phyloP scores from a whole-genome alignment of 2,113 vertebrate species.

The Vanacampus margaritifer region DNA sequence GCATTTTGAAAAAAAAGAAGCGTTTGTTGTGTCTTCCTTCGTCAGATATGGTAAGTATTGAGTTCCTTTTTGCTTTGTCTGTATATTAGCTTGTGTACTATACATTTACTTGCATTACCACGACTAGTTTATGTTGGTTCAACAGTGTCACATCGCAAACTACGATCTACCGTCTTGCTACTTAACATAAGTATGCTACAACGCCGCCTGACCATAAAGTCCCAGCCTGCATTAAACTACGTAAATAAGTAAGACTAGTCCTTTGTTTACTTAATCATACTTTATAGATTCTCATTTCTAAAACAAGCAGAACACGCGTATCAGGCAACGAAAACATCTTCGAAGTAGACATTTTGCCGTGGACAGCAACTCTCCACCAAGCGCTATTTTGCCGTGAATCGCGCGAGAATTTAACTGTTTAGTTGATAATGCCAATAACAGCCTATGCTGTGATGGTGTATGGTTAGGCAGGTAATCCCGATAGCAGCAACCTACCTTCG shows the following conservation, averaged over 20 bases:
- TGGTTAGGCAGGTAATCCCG: no score
- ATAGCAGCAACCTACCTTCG: no score
- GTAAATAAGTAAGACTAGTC: neutral
- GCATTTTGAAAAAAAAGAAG: conserved; percentile 59
- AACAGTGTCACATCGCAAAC: neutral
- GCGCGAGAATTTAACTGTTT: no score
- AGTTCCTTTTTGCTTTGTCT: rapidly evolving
- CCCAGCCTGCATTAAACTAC: neutral
- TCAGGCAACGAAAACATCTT: neutral
- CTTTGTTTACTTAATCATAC: neutral
- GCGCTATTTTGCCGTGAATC: no score
- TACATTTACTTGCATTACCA: neutral
- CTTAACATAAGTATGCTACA: neutral
- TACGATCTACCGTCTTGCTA: neutral
- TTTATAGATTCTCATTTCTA: neutral
- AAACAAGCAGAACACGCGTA: neutral
- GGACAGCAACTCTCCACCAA: no score
- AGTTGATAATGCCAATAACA: no score
- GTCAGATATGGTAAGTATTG: conserved; percentile 45
- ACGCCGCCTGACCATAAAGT: neutral
- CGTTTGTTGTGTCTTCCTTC: neutral
- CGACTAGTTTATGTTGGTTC: neutral
- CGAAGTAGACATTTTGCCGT: no score
- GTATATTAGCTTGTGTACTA: neutral
- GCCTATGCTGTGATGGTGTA: no score